These are phyloP conservation scores for Euborellia annulipes DNA, from an alignment of 1,140 invertebrate species.

Conservation along the genomic window DNA sequence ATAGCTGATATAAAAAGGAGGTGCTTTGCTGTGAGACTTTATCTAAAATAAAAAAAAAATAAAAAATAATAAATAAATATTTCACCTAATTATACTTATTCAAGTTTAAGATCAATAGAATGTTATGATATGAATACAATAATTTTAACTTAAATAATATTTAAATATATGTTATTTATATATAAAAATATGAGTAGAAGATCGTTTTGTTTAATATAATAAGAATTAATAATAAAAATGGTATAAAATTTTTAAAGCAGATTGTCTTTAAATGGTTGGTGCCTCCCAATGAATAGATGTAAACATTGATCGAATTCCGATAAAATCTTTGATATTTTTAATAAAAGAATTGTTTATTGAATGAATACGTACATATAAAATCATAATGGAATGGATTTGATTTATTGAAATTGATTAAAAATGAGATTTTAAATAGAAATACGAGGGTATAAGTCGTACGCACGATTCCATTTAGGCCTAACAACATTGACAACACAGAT, in stretches of 20 bases:
- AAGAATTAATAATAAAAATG: slow-evolving; percentile 2
- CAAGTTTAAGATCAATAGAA: too few species aligned
- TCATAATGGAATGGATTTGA: background rate
- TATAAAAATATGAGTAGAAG: too few species aligned
- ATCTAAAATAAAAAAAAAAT: too few species aligned
- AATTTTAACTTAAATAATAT: too few species aligned
- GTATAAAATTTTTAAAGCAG: slow-evolving; percentile 4
- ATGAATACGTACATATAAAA: slow-evolving; percentile 1
- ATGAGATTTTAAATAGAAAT: background rate
- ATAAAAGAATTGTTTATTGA: background rate
- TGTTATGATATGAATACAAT: too few species aligned
- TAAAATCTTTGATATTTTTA: background rate
- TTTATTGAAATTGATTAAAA: background rate
- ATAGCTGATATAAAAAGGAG: slow-evolving; percentile 15
- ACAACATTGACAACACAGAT: slow-evolving; percentile 54
- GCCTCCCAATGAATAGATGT: slow-evolving; percentile 23
- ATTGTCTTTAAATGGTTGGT: slow-evolving; percentile 18
- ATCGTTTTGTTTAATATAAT: too few species aligned
- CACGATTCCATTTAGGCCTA: slow-evolving; percentile 34
- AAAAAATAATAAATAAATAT: too few species aligned
- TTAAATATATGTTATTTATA: too few species aligned
- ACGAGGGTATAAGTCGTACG: slow-evolving; percentile 17
- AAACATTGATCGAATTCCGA: slow-evolving; percentile 26
- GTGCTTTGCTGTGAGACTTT: too few species aligned
- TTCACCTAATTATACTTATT: too few species aligned